Conservation (phyloP, 1,140 invertebrate genomes). For the Lepidurus couesii region DNA sequence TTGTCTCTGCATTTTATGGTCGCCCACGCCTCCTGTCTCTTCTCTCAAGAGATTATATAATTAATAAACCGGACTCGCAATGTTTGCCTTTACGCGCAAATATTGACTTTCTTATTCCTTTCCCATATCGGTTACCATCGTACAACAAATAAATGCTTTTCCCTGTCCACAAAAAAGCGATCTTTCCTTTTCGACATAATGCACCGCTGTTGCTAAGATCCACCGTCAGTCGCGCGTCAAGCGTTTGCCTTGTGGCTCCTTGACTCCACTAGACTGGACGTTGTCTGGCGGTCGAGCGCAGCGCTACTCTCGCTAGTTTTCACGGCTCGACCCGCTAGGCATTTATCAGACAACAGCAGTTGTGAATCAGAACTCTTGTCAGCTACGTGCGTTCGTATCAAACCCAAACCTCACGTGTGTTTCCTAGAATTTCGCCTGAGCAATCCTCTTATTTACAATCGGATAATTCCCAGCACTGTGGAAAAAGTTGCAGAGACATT, state of each 20-base stretch:
- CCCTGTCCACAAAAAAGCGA: too few species aligned
- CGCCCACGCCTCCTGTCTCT: neutral
- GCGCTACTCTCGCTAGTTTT: neutral
- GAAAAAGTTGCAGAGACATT: neutral
- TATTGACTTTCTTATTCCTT: too few species aligned
- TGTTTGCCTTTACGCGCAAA: neutral
- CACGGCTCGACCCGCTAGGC: neutral
- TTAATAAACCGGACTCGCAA: neutral
- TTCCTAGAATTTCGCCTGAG: neutral
- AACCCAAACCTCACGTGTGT: neutral
- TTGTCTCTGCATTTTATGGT: too few species aligned
- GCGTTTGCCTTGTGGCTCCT: too few species aligned
- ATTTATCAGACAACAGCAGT: neutral
- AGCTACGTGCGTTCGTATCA: neutral
- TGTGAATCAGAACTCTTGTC: neutral
- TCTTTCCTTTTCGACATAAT: too few species aligned
- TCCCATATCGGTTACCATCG: too few species aligned
- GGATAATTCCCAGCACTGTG: neutral
- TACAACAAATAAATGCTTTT: too few species aligned
- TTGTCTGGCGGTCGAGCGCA: neutral
- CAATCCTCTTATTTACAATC: neutral
- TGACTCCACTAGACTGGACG: neutral
- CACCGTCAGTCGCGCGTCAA: neutral
- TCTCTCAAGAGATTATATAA: neutral
- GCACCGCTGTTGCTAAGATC: neutral